phyloP scores from a whole-genome alignment of 2,888 invertebrate species.

The Mechanitis mazaeus region DNA sequence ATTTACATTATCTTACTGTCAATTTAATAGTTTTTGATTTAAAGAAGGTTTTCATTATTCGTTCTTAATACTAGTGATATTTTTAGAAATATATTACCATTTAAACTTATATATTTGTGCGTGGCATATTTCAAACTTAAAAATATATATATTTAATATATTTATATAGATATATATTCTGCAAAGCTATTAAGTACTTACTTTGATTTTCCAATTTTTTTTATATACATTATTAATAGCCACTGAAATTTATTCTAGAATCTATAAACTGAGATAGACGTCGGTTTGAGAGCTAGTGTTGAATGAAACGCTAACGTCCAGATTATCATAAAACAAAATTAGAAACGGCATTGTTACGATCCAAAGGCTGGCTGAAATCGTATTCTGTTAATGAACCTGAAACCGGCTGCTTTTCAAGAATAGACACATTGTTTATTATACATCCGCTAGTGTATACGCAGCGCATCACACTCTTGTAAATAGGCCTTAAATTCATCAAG shows the following conservation, averaged over 20 bases:
- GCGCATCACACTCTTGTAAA: conserved; percentile 43
- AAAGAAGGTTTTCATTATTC: no score
- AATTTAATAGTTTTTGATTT: no score
- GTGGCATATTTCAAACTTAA: no score
- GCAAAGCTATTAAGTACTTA: no score
- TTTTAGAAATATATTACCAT: no score
- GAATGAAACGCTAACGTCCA: conserved; percentile 12
- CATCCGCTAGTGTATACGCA: conserved; percentile 40
- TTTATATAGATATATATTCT: no score
- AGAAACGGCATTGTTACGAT: conserved; percentile 23
- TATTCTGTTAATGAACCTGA: conserved; percentile 58
- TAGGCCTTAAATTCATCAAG: conserved; percentile 56
- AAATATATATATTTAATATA: no score
- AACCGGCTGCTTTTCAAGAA: conserved; percentile 41
- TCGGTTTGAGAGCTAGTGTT: conserved; percentile 10
- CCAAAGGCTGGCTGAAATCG: conserved; percentile 31
- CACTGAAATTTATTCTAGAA: neutral
- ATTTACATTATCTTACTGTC: no score
- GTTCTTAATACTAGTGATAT: no score
- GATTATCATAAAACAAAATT: conserved; percentile 24
- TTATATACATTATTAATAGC: neutral
- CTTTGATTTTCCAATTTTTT: no score
- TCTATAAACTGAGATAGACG: neutral
- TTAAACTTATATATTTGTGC: no score
- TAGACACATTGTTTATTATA: conserved; percentile 56